phyloP scores from a whole-genome alignment of 2,888 invertebrate species.

The Polydesmus complanatus region DNA sequence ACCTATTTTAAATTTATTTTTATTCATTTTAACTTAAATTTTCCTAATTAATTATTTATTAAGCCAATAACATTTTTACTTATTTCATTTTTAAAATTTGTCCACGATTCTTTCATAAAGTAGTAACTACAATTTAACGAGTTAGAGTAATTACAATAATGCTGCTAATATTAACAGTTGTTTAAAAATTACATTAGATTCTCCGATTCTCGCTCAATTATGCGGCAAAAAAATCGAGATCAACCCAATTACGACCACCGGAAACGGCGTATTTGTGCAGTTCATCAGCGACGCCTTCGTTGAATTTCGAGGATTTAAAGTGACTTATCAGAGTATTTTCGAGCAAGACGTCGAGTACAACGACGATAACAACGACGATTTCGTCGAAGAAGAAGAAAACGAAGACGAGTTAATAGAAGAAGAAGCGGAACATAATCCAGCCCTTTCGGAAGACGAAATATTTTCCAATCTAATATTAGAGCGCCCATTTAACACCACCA shows the following conservation, averaged over 20 bases:
- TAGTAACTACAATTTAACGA: neutral
- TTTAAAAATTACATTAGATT: constrained; percentile 11
- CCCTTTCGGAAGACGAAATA: neutral
- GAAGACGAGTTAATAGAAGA: neutral
- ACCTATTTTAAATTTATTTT: too few relatives aligned
- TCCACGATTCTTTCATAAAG: too few relatives aligned
- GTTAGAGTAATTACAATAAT: neutral
- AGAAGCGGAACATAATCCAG: neutral
- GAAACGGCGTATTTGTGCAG: constrained; percentile 17
- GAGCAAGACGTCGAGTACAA: constrained; percentile 4
- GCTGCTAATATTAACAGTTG: neutral
- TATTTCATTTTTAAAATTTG: too few relatives aligned
- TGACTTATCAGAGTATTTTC: constrained; percentile 15
- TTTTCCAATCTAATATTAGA: constrained; percentile 1
- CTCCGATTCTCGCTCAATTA: constrained; percentile 15
- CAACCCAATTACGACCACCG: constrained; percentile 17
- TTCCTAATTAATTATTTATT: too few relatives aligned
- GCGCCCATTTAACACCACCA: constrained; percentile 21
- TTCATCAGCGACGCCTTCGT: constrained; percentile 20
- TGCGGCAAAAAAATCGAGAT: constrained; percentile 18
- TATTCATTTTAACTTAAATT: too few relatives aligned
- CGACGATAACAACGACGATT: neutral
- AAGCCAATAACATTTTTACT: too few relatives aligned
- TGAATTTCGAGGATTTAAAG: constrained; percentile 21
- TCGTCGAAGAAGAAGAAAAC: neutral